phyloP scores from a whole-genome alignment of 2,113 vertebrate genomes.

The Labeo catla region DNA sequence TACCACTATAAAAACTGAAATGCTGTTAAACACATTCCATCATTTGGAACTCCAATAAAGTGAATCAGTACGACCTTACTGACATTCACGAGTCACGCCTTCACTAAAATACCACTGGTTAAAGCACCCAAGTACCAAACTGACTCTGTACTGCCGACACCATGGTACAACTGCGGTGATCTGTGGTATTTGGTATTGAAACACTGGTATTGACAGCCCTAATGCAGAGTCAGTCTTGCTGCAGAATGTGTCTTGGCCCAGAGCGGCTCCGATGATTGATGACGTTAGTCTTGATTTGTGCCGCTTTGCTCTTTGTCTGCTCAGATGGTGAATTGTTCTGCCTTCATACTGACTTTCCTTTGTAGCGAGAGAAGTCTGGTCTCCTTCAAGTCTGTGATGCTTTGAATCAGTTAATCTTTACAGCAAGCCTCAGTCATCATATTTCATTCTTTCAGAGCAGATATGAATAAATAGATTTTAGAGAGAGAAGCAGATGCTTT shows the following conservation, averaged over 20 bases:
- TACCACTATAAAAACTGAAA: background rate
- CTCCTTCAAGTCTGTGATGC: background rate
- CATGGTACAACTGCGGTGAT: background rate
- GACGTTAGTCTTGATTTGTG: background rate
- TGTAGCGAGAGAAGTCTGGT: background rate
- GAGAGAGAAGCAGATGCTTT: background rate
- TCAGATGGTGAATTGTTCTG: slow-evolving; percentile 1
- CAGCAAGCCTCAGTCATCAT: background rate
- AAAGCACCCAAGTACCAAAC: background rate
- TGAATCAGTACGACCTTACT: background rate
- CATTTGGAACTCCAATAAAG: background rate
- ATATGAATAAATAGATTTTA: background rate
- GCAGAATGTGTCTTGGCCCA: background rate
- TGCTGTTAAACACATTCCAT: background rate
- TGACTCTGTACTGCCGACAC: background rate
- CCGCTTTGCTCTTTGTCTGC: background rate
- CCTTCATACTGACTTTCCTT: background rate
- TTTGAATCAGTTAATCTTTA: background rate
- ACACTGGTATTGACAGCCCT: background rate
- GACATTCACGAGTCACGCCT: background rate
- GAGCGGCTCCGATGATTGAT: background rate
- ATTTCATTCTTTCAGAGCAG: background rate
- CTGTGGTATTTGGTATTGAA: background rate
- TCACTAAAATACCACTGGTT: background rate
- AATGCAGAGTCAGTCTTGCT: background rate